Conservation (phyloP, 2,113 vertebrate genomes). For the Sphaerodactylus townsendi region DNA sequence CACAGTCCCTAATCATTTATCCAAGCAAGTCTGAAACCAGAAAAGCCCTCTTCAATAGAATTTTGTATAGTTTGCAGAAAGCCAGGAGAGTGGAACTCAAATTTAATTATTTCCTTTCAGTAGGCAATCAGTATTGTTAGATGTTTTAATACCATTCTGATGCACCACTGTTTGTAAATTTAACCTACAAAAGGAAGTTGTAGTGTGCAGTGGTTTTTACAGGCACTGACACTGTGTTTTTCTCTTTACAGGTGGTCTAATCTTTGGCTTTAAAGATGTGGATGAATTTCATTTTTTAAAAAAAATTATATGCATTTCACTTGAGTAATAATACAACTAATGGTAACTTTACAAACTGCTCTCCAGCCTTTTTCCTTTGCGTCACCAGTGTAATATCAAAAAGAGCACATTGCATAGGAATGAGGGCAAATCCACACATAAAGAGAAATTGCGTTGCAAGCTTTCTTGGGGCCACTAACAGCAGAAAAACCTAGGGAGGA, state of each 20-base stretch:
- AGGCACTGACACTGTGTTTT: slow-evolving; percentile 1
- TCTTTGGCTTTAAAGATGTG: neutral
- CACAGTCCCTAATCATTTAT: no score
- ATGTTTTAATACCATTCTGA: neutral
- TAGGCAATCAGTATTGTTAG: neutral
- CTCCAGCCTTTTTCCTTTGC: neutral
- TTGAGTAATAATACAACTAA: neutral
- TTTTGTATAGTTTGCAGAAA: no score
- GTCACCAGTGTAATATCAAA: neutral
- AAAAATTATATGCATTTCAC: neutral
- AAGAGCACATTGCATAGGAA: neutral
- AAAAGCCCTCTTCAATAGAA: no score
- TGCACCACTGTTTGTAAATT: neutral
- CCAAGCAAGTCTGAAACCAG: no score
- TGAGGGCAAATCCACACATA: neutral
- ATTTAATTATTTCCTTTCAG: neutral
- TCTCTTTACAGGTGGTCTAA: slow-evolving; percentile 49
- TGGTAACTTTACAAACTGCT: neutral
- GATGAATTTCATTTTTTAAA: neutral
- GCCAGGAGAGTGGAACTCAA: neutral
- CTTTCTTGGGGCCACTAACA: neutral
- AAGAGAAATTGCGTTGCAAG: neutral
- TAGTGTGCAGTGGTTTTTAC: neutral
- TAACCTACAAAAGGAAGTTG: neutral
- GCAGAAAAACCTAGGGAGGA: neutral